Percentiles rank a stretch among this genome's conserved stretches.
Evolutionary conservation across 2,797 vertebrate species (phyloP).

Genomic region (Austrolebias charrua): DNA sequence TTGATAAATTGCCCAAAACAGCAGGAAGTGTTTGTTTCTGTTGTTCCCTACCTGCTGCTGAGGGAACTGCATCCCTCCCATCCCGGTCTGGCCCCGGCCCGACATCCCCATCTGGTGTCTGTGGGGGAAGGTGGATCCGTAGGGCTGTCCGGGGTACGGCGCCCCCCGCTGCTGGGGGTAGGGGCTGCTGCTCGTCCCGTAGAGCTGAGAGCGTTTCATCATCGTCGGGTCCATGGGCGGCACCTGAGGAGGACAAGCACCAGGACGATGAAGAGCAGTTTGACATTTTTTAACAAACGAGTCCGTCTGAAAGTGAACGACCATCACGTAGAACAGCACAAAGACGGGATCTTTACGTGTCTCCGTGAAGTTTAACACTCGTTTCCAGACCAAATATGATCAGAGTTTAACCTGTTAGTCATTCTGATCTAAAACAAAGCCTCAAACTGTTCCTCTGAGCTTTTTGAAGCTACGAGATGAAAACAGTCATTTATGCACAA

Average conservation of each 20-base stretch:
- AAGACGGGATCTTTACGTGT: no score
- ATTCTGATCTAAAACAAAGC: no score
- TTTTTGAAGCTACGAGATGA: no score
- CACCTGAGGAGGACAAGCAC: conserved; percentile 74
- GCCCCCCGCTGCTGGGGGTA: conserved; percentile 88
- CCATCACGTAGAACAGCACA: no score
- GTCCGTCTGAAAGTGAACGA: no score
- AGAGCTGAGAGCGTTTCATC: conserved; percentile 93
- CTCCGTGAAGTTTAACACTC: no score
- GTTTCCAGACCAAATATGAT: no score
- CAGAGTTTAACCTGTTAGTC: no score
- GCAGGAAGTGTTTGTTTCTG: neutral
- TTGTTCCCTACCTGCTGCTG: conserved; percentile 86
- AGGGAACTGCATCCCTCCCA: conserved; percentile 90
- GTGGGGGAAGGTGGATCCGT: conserved; percentile 84
- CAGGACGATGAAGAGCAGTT: neutral
- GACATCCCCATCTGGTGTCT: conserved; percentile 89
- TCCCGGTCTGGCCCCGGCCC: conserved; percentile 83
- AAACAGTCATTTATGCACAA: no score
- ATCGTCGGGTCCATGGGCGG: conserved; percentile 88
- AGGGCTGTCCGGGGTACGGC: conserved; percentile 85
- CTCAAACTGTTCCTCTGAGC: no score
- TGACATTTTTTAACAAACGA: neutral
- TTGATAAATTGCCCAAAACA: neutral
- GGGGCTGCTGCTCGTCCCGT: conserved; percentile 84